A percentile compares a stretch with the other conserved stretches of the same genome.
These are phyloP conservation scores for Scortum barcoo DNA, from an alignment of 2,113 vertebrate genomes.

Conservation along the genomic window DNA sequence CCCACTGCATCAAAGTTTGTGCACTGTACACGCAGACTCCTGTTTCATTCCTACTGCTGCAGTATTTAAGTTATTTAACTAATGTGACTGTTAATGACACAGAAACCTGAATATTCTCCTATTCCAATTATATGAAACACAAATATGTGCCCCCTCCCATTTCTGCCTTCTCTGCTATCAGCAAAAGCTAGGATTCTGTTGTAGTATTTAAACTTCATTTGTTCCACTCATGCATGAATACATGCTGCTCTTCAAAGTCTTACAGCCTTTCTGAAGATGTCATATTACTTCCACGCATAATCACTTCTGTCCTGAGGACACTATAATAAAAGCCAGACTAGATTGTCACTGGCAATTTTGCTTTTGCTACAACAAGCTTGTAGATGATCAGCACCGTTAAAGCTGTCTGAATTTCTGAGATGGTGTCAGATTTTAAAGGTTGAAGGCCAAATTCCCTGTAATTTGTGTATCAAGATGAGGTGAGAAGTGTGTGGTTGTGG, in stretches of 20 bases:
- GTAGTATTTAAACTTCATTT: slow-evolving; percentile 40
- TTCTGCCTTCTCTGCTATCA: slow-evolving; percentile 19
- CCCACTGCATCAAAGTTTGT: neutral
- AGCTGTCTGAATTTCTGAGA: slow-evolving; percentile 30
- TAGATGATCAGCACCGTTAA: slow-evolving; percentile 39
- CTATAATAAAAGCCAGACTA: slow-evolving; percentile 25
- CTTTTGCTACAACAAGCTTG: slow-evolving; percentile 33
- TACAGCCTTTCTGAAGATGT: slow-evolving; percentile 36
- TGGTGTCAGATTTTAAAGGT: slow-evolving; percentile 41
- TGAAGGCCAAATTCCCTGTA: slow-evolving; percentile 33
- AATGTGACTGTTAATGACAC: slow-evolving; percentile 9
- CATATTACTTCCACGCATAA: slow-evolving; percentile 35
- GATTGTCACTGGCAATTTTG: slow-evolving; percentile 30
- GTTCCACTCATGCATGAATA: slow-evolving; percentile 35
- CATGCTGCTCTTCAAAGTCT: slow-evolving; percentile 29
- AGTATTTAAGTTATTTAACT: slow-evolving; percentile 6
- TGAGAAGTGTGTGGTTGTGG: neutral
- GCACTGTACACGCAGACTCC: neutral
- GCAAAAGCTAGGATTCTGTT: slow-evolving; percentile 4
- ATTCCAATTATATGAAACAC: slow-evolving; percentile 1
- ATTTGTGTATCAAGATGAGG: slow-evolving; percentile 37
- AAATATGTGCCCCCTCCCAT: slow-evolving; percentile 14
- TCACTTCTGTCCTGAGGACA: slow-evolving; percentile 26
- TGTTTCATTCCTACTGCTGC: neutral
- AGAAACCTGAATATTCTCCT: slow-evolving; percentile 15